Conservation (phyloP, 2,888 invertebrate species). For the Thymelicus sylvestris region DNA sequence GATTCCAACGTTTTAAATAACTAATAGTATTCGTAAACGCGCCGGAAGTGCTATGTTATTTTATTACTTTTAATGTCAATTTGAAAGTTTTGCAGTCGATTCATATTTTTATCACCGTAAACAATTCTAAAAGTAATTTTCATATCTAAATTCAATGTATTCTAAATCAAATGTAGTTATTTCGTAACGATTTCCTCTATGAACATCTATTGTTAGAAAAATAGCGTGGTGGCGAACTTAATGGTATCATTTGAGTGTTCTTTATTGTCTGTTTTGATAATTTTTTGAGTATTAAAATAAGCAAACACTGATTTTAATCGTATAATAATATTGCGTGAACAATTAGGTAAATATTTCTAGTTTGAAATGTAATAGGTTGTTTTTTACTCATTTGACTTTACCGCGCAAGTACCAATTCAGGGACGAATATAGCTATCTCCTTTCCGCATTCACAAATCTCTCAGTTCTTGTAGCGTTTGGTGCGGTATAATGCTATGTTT, state of each 20-base stretch:
- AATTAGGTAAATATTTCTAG: background rate
- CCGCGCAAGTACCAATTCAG: slow-evolving; percentile 77
- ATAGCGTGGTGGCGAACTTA: slow-evolving; percentile 54
- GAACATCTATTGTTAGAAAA: slow-evolving; percentile 45
- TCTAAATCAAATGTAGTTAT: slow-evolving; percentile 35
- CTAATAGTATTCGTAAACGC: slow-evolving; percentile 33
- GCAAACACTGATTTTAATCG: background rate
- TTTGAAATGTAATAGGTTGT: slow-evolving; percentile 26
- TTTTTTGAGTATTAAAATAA: slow-evolving; percentile 3
- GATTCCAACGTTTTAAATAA: too few species aligned
- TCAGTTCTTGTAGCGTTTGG: slow-evolving; percentile 57
- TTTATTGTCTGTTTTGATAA: slow-evolving; percentile 30
- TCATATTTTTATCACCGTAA: slow-evolving; percentile 4
- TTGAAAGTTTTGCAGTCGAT: slow-evolving; percentile 17
- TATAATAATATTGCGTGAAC: background rate
- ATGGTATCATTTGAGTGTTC: slow-evolving; percentile 42
- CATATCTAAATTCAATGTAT: background rate
- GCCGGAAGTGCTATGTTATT: slow-evolving; percentile 39
- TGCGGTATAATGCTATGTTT: slow-evolving; percentile 67
- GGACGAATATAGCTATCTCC: slow-evolving; percentile 64
- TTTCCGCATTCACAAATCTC: slow-evolving; percentile 63
- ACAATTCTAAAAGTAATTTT: slow-evolving; percentile 10
- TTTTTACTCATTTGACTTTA: slow-evolving; percentile 69
- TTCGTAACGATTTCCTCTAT: slow-evolving; percentile 51
- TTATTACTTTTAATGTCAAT: slow-evolving; percentile 35